phyloP scores from a whole-genome alignment of 1,140 invertebrate genomes.

The Fopius arisanus region DNA sequence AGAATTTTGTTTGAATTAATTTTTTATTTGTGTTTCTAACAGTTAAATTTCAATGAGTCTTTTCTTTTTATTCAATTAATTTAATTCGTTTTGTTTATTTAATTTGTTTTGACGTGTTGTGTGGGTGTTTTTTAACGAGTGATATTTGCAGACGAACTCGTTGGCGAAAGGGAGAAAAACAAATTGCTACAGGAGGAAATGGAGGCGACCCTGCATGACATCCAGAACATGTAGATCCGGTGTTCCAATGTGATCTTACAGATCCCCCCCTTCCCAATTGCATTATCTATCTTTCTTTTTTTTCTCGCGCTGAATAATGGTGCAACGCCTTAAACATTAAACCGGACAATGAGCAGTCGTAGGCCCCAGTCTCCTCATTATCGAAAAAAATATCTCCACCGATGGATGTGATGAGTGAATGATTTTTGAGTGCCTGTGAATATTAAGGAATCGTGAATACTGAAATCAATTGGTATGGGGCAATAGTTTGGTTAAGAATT shows the following conservation, averaged over 20 bases:
- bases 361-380: background rate
- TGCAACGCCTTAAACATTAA: background rate
- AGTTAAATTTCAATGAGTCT: too few species aligned
- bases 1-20: too few species aligned
- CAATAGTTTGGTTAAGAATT: background rate
- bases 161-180: slow-evolving; percentile 94
- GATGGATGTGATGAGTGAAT: slow-evolving; percentile 16
- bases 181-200: slow-evolving; percentile 97
- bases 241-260: slow-evolving; percentile 43
- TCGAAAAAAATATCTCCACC: background rate
- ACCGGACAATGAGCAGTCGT: background rate
- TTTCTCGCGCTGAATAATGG: background rate
- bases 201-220: slow-evolving; percentile 98
- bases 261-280: slow-evolving; percentile 3
- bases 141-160: slow-evolving; percentile 90
- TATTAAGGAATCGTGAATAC: background rate
- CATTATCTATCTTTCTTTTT: background rate
- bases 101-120: background rate
- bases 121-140: slow-evolving; percentile 57
- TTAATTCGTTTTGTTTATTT: background rate
- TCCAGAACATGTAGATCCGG: slow-evolving; percentile 94
- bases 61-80: too few species aligned
- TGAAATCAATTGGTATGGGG: background rate
- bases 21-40: too few species aligned
- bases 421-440: slow-evolving; percentile 17